Base-by-base conservation (phyloP, 1,140 invertebrate species). In the Copidosoma floridanum region DNA sequence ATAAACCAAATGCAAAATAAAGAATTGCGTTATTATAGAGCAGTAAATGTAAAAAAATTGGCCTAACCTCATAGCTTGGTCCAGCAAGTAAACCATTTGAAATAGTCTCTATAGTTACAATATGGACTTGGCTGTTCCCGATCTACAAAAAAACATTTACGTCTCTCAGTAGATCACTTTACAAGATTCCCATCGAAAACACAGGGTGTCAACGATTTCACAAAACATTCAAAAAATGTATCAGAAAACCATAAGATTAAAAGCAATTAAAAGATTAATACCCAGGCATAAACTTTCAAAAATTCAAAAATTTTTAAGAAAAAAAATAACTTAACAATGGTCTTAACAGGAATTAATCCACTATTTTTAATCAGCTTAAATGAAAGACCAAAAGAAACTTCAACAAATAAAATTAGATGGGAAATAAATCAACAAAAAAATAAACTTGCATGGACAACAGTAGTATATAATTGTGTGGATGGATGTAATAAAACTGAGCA, bases 181-280 rank as follows among this genome's bases (percentile, higher is more conserved):
- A n/a, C n/a, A n/a, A n/a, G n/a, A n/a, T 4, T 21, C 56, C 71
- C 68, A 29, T 77, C 69, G 59, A 71, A 69, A 73, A 72, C 60
- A 8, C 66, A 76, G 65, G 67, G 44, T 46, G 57, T 71, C n/a
- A 65, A 48, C 52, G 76, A 73, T 61, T 78, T 77, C 44, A 71
- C 77, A 8, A 75, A 74, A 68, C 52, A 77, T 67, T 29, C 74
- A 18, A 63, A 73, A 1, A 24, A 67, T 21, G n/a, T n/a, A n/a
- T 10, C 29, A 24, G n/a, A 71, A 61, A 46, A 40, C 1, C 11
- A 72, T 14, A 61, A 70, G 6, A 75, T 77, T 56, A 64, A 54
- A 4, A 57, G 24, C 46, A 63, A 12, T n/a, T 65, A 24, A 38
- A 59, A 14, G 59, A 65, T 27, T 56, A 65, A 51, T 65, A 65